Percentiles rank a stretch among this genome's conserved stretches.
Evolutionary conservation across 1,140 invertebrate species (phyloP).

Genomic region (Atta colombica): DNA sequence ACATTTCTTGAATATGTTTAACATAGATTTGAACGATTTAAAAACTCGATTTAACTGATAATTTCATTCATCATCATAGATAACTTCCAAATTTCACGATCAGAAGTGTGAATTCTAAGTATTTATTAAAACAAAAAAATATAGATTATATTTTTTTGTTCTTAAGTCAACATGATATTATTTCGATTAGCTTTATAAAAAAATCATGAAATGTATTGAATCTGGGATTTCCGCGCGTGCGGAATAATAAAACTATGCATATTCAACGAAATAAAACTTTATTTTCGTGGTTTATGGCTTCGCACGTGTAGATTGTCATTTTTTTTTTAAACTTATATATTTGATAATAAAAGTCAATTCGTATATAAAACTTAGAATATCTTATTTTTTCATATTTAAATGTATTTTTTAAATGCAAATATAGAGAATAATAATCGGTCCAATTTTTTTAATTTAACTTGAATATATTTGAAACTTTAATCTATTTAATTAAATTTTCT

Average conservation of each 20-base stretch:
- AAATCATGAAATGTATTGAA: background rate
- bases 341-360: background rate
- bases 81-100: background rate
- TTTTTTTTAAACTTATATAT: background rate
- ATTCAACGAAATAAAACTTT: conserved; percentile 3
- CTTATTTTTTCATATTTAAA: background rate
- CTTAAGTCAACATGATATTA: background rate
- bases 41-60: background rate
- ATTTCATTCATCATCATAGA: too few species aligned
- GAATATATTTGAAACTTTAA: background rate
- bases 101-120: background rate
- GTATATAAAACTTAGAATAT: background rate
- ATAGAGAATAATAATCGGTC: background rate
- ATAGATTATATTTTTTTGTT: background rate
- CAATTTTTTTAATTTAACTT: background rate
- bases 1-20: conserved; percentile 15
- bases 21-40: background rate
- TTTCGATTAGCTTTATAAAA: background rate
- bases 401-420: background rate
- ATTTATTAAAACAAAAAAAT: background rate
- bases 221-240: too few species aligned
- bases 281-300: background rate
- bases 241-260: background rate
- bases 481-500: background rate
- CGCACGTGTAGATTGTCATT: background rate